Evolutionary conservation across 2,797 vertebrate genomes (phyloP), one percentile per base, ranked within the genome.

Genomic region (Sciurus carolinensis): DNA sequence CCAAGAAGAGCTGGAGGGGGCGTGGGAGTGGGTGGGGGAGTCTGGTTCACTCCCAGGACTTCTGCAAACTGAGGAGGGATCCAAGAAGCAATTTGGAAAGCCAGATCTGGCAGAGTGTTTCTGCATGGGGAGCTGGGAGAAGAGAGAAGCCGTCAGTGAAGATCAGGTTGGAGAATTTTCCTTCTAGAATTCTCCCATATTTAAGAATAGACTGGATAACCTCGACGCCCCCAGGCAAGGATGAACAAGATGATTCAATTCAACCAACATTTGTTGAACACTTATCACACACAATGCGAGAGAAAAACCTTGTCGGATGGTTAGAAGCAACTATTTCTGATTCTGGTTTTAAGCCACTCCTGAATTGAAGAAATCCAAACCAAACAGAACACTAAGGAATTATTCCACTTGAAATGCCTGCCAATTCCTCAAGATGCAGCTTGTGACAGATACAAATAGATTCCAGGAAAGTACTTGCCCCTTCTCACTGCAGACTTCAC

Each of bases 311-410:
- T 17, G 64, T 24, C 5, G 14, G 69, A 42, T 67, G 71, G 85
- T 72, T 57, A 69, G 80, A 80, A 89, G 66, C 88, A 83, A 80
- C 72, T 44, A 47, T 26, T 87, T n/a, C 18, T 11, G n/a, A 62
- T 66, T 92, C 76, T 95, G 42, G 42, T 89, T 89, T 91, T 39
- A 20, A 87, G 86, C 95, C 82, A 72, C 64, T 66, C 62, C 92
- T 12, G n/a, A 81, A 84, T 15, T 11, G 2, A 96, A 97, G 96
- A 92, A 80, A 81, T 90, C 91, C 89, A 97, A 93, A 97, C 62
- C 82, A 94, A 96, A 93, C 80, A 94, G 93, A 87, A 62, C 5
- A 4, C 39, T 64, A 59, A 91, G 83, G 96, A 95, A 84, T 80
- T 24, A 57, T 52, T 94, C 71, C 88, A 72, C 66, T 86, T 90